phyloP scores from a whole-genome alignment of 2,113 vertebrate genomes.

The Bettongia penicillata region DNA sequence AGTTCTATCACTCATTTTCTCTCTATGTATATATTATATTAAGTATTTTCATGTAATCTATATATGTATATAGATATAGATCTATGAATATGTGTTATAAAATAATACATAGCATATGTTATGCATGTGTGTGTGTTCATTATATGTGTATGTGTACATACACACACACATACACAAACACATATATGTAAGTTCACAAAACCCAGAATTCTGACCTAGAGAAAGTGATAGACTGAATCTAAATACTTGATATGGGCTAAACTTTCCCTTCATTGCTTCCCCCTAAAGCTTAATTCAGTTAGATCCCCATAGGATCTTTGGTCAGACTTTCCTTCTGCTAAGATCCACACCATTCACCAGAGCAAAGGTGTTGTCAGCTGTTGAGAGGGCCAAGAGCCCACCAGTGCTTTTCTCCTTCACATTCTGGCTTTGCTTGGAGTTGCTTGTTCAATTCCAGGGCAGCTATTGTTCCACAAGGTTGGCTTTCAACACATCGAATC shows the following conservation, averaged over 20 bases:
- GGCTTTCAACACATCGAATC: slow-evolving; percentile 69
- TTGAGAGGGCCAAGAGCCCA: background rate
- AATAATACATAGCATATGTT: background rate
- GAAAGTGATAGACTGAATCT: background rate
- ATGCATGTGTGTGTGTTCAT: no score
- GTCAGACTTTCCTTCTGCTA: slow-evolving; percentile 28
- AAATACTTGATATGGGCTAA: background rate
- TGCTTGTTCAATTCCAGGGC: slow-evolving; percentile 61
- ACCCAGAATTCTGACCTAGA: background rate
- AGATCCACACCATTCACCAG: background rate
- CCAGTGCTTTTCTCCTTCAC: slow-evolving; percentile 60
- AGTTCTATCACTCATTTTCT: background rate
- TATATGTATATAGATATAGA: background rate
- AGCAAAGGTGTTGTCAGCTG: slow-evolving; percentile 52
- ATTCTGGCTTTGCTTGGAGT: slow-evolving; percentile 65
- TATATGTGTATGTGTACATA: background rate
- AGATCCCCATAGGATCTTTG: slow-evolving; percentile 21
- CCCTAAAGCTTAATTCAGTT: background rate
- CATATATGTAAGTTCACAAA: background rate
- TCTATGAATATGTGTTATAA: background rate
- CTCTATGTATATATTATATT: background rate
- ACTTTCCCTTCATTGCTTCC: background rate
- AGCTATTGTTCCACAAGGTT: slow-evolving; percentile 71
- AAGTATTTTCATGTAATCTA: background rate
- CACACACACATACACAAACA: no score